Evolutionary conservation across 2,797 vertebrate species (phyloP), one percentile per base, ranked within the genome.

Genomic region (Pipistrellus pipistrellus): DNA sequence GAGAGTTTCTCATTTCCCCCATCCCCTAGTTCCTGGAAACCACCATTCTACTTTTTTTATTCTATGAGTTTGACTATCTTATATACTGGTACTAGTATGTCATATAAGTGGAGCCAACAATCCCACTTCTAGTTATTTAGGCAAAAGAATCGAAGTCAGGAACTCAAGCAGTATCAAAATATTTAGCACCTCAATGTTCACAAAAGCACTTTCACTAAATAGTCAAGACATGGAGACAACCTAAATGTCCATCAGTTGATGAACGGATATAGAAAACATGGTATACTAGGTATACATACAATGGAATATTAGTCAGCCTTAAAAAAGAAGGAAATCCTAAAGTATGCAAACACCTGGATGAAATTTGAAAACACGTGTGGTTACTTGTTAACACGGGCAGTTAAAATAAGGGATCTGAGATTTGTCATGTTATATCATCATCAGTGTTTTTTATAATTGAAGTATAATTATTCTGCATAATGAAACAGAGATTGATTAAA

Each of bases 391-490:
- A 77, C 9, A 46, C 27, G 9, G 15, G 27, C 18, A 51, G 25
- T 88, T 46, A 91, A 76, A 57, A 81, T 30, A 66, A 88, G 6
- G 18, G n/a, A 68, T 88, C 57, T 59, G 48, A 68, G 17, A 17
- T 75, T 48, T 73, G 41, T 66, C 76, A 53, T 35, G 69, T 80
- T 51, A n/a, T 46, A 59, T 76, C 51, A n/a, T 73, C 44, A 55
- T n/a, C 46, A 66, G 41, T 13, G 6, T 48, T 83, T 83, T 86
- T 86, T 21, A 81, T 41, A 71, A 71, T 7, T 88, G 62, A 91
- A 69, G 51, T 73, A 27, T 18, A 59, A 66, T 85, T 92, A 57
- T 73, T 77, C 41, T 78, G 83, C 71, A 55, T 85, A 88, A 64
- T 41, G 18, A 85, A 89, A 80, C 11, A 64, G 18, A 18, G 41